Conservation (phyloP, 2,797 vertebrate genomes). For the Dallia pectoralis region DNA sequence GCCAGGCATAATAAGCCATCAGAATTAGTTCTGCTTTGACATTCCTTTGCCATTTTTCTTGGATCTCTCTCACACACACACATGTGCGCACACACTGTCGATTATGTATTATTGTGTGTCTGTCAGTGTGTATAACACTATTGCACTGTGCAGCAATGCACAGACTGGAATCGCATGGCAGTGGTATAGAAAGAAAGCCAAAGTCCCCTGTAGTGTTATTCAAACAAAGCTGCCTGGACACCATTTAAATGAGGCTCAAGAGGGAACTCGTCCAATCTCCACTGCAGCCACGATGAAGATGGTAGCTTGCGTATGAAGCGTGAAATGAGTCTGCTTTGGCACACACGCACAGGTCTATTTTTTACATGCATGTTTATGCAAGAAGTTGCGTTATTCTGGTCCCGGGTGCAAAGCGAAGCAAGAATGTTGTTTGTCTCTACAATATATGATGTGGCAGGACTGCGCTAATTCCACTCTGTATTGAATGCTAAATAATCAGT, state of each 20-base stretch:
- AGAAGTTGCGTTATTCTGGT: slow-evolving; percentile 34
- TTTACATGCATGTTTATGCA: slow-evolving; percentile 33
- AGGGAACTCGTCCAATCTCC: slow-evolving; percentile 8
- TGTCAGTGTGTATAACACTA: not conserved
- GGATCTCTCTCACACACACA: not conserved
- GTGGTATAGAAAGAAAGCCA: not conserved
- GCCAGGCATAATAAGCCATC: not conserved
- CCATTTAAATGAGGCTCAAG: slow-evolving; percentile 9
- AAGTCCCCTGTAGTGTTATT: not conserved
- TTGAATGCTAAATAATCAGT: slow-evolving; percentile 43
- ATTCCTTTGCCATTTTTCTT: not conserved
- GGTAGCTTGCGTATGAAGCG: slow-evolving; percentile 20
- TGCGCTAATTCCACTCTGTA: slow-evolving; percentile 26
- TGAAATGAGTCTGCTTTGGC: slow-evolving; percentile 16
- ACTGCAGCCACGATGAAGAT: slow-evolving; percentile 7
- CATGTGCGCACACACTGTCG: not conserved
- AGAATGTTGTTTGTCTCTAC: slow-evolving; percentile 26
- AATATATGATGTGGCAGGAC: slow-evolving; percentile 49
- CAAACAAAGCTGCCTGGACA: not conserved
- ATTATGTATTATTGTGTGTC: not conserved
- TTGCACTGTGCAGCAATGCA: slow-evolving; percentile 1
- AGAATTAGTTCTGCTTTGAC: slow-evolving; percentile 4
- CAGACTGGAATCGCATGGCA: not conserved
- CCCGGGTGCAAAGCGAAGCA: slow-evolving; percentile 24
- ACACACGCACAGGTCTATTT: slow-evolving; percentile 6